Percentiles rank a stretch among this genome's conserved stretches.
phyloP scores from a whole-genome alignment of 1,140 invertebrate genomes.

The Berghia stephanieae region DNA sequence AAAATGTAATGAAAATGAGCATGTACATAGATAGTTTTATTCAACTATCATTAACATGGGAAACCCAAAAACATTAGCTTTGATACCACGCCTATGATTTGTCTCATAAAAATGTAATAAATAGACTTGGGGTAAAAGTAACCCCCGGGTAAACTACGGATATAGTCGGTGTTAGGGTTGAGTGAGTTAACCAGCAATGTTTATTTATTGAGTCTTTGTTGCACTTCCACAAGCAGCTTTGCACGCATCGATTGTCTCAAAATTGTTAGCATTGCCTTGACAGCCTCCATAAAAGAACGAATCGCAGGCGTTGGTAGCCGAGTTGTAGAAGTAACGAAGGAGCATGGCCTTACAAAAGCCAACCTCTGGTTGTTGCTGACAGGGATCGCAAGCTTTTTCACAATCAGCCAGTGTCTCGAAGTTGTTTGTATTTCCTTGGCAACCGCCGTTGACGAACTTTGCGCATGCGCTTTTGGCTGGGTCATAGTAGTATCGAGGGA shows the following conservation, averaged over 20 bases:
- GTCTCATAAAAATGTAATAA: no score
- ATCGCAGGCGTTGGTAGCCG: conserved; percentile 68
- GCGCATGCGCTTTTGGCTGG: conserved; percentile 84
- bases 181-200: no score
- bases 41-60: no score
- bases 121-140: no score
- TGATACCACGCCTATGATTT: no score
- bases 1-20: no score
- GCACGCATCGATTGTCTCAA: conserved; percentile 72
- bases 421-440: conserved; percentile 76
- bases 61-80: no score
- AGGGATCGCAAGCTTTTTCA: not conserved
- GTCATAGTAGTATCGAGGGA: conserved; percentile 88
- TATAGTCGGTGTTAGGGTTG: no score
- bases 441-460: conserved; percentile 95
- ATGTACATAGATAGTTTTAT: no score
- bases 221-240: conserved; percentile 71
- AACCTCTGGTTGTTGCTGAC: conserved; percentile 36
- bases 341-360: conserved; percentile 73
- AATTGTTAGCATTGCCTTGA: conserved; percentile 76
- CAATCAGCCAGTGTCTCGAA: conserved; percentile 39
- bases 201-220: no score
- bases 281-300: conserved; percentile 76
- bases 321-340: conserved; percentile 71
- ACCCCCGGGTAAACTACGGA: no score